These are phyloP conservation scores for Tetheella fluctuosa DNA, from an alignment of 2,888 invertebrate genomes.

Conservation along the genomic window DNA sequence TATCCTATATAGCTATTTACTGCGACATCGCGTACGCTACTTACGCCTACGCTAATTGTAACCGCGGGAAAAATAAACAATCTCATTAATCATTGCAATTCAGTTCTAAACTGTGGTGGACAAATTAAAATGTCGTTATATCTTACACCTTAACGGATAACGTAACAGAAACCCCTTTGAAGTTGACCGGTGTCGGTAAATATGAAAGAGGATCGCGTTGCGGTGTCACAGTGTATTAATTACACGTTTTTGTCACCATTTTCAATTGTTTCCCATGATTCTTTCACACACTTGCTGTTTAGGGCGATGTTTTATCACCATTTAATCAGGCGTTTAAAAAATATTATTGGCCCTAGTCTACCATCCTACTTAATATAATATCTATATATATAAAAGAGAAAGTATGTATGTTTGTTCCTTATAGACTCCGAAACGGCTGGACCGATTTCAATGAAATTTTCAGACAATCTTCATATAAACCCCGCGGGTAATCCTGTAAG, in stretches of 20 bases:
- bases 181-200: conserved; percentile 11
- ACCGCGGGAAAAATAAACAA: too few relatives aligned
- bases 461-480: too few relatives aligned
- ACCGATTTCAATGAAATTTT: too few relatives aligned
- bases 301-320: not conserved
- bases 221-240: not conserved
- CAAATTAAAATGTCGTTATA: not conserved
- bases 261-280: conserved; percentile 10
- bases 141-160: not conserved
- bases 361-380: too few relatives aligned
- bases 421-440: too few relatives aligned
- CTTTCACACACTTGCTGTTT: not conserved
- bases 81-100: not conserved
- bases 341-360: too few relatives aligned
- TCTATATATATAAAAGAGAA: too few relatives aligned
- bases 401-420: too few relatives aligned
- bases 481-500: too few relatives aligned
- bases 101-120: not conserved
- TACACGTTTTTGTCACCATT: not conserved
- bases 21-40: too few relatives aligned
- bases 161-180: conserved; percentile 10
- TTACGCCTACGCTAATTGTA: too few relatives aligned
- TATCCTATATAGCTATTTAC: too few relatives aligned
- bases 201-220: conserved; percentile 5
- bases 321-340: not conserved